phyloP scores from a whole-genome alignment of 1,140 invertebrate genomes.

The Drosophila nigrodunni region DNA sequence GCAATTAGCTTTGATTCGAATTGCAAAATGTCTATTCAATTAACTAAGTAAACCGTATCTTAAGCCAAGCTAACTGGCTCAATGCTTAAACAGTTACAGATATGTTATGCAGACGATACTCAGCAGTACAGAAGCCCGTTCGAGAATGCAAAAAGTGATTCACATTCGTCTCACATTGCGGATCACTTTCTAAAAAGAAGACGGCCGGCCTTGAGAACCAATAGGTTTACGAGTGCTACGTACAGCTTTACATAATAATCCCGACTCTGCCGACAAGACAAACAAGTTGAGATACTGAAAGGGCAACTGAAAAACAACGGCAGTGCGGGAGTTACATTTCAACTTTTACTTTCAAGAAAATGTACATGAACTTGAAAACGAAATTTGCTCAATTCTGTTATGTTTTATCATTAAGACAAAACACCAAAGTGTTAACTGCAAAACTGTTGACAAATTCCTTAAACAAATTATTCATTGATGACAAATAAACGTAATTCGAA shows the following conservation, averaged over 20 bases:
- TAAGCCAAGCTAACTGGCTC: neutral
- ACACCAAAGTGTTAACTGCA: neutral
- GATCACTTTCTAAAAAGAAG: slow-evolving; percentile 68
- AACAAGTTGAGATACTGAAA: too few species aligned
- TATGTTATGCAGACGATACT: neutral
- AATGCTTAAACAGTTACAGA: neutral
- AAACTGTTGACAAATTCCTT: neutral
- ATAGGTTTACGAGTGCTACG: slow-evolving; percentile 41
- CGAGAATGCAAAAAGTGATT: slow-evolving; percentile 41
- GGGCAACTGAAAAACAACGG: neutral
- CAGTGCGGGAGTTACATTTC: slow-evolving; percentile 49
- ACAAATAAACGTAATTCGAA: slow-evolving; percentile 5
- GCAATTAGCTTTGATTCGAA: slow-evolving; percentile 18
- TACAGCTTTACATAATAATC: slow-evolving; percentile 70
- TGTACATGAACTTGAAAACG: slow-evolving; percentile 23
- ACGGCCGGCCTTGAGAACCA: slow-evolving; percentile 61
- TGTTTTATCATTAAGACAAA: neutral
- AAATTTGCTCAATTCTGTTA: neutral
- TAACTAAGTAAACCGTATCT: slow-evolving; percentile 16
- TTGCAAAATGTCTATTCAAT: slow-evolving; percentile 3
- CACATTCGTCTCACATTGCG: slow-evolving; percentile 24
- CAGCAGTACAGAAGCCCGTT: neutral
- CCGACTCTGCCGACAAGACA: neutral
- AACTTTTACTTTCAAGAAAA: slow-evolving; percentile 69
- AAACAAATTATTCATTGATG: neutral